These are phyloP conservation scores for Emydoidea blandingii DNA, from an alignment of 2,797 vertebrate species.

Conservation along the genomic window DNA sequence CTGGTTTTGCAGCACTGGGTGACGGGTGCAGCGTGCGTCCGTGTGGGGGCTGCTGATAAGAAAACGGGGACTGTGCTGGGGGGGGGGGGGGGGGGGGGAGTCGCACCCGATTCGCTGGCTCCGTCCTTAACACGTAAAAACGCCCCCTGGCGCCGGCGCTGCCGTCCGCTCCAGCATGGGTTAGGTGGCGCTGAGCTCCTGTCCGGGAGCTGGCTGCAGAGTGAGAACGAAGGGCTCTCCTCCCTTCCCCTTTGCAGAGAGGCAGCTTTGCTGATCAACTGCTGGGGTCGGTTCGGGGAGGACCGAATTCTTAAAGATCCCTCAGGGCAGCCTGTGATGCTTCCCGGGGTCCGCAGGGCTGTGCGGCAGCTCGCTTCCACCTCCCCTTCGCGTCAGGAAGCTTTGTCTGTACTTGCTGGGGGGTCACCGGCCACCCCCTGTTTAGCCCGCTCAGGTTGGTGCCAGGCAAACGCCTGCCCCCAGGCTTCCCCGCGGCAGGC, in stretches of 20 bases:
- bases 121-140: not conserved
- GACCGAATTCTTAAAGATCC: not conserved
- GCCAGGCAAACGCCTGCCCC: not conserved
- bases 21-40: fast-evolving
- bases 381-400: not conserved
- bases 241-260: no score
- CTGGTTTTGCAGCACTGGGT: not conserved
- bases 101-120: not conserved
- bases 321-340: not conserved
- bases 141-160: not conserved
- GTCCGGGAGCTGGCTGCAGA: not conserved
- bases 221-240: no score
- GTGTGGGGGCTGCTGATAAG: not conserved
- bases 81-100: fast-evolving
- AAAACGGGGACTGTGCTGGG: not conserved
- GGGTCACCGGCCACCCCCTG: not conserved
- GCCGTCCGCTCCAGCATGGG: no score
- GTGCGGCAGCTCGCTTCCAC: not conserved
- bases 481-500: not conserved
- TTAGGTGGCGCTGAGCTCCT: no score
- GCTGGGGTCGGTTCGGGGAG: not conserved
- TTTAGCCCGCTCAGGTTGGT: not conserved
- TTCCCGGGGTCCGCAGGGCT: not conserved
- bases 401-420: not conserved
- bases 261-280: not conserved